Base-by-base conservation (phyloP, 2,797 vertebrate species). In the Pipistrellus pygmaeus region DNA sequence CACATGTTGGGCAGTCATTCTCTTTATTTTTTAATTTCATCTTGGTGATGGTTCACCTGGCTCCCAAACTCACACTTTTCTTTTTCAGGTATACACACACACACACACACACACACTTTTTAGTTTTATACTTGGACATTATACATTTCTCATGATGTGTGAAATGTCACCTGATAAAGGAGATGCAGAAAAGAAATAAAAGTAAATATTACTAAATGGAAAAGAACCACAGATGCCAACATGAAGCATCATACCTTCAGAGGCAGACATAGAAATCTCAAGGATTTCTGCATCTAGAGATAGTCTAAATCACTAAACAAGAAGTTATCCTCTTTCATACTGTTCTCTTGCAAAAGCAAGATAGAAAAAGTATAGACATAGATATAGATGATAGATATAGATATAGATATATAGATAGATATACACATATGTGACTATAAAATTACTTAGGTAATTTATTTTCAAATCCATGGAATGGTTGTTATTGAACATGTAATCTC, bases 401-500 rank as follows among this genome's bases (percentile, higher is more conserved):
- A 55, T 55, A 9, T 53, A 53, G 6, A 53, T 53, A 51, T 53
- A 75, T 53, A 77, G 21, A 20, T 6, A 30, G 30, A n/a, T 75
- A 75, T n/a, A 75, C 12, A 62, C 27, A 62, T 78, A 8, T 8
- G 41, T 27, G 3, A 44, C 20, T 32, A 4, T 21, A 53, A 25
- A 73, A 44, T 46, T 83, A 92, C 23, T 75, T 55, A 80, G 38
- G 5, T 10, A 20, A 90, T 80, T 73, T 85, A 75, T 92, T 80
- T 90, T 92, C 48, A 68, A 75, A 71, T 66, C 55, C 14, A 38
- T 20, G 5, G n/a, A 13, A 51, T 41, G 30, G 78, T 55, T 91
- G 21, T 83, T 87, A 69, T 14, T 57, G 32, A 66, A 88, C 57
- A 7, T 60, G 2, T 48, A 80, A 55, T 72, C 81, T 94, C 32